Base-by-base conservation (phyloP, 2,113 vertebrate genomes). In the Gadus chalcogrammus region DNA sequence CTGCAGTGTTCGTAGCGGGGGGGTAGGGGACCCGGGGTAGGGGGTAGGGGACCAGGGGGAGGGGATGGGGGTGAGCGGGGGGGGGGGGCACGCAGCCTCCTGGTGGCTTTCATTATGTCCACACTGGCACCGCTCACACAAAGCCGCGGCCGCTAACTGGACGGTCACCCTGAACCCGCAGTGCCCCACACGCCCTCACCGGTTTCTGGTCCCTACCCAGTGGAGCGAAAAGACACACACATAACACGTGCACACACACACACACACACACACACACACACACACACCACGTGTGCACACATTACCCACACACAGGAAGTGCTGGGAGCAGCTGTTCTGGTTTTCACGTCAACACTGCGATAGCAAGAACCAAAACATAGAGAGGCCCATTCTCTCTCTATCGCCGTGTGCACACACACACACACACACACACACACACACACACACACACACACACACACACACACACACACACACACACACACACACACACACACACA, bases 251-350 rank as follows among this genome's bases (percentile, higher is more conserved):
- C 77, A 73, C 28, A 64, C 58, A 72, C 70, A 65, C n/a, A n/a
- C n/a, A n/a, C n/a, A n/a, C n/a, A n/a, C n/a, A n/a, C n/a, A n/a
- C n/a, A n/a, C n/a, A n/a, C n/a, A n/a, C n/a, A n/a, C n/a, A n/a
- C n/a, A n/a, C n/a, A n/a, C n/a, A n/a, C n/a, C n/a, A 24, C 65
- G 38, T 24, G 22, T 2, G 22, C 61, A 61, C 67, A 80, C 22
- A 62, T 58, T 22, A 55, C 59, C 48, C 69, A 65, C 70, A 72
- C 18, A 72, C 28, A 72, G 70, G 64, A 66, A 75, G 75, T 83
- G 68, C 74, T 64, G 68, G 70, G 73, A 76, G 70, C 85, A 88
- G 86, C 85, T 87, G 87, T 71, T 88, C 76, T 81, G 75, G 77
- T 74, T 82, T 86, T 9, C 22, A 76, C 64, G 75, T 85, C 80